Conservation (phyloP, 2,888 invertebrate species). For the Agrochola macilenta region DNA sequence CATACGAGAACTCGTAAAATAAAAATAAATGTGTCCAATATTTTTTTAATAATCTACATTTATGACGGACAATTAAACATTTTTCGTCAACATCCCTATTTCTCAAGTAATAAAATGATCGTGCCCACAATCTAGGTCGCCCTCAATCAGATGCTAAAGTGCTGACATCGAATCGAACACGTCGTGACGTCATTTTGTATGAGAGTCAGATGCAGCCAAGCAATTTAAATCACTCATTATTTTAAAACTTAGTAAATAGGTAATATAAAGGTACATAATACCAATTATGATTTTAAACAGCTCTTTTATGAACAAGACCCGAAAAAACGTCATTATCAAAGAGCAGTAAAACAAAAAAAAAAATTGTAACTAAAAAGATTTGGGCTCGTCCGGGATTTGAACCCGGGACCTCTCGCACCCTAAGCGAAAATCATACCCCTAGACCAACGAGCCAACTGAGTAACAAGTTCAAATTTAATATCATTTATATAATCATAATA, state of each 20-base stretch:
- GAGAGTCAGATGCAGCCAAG: neutral
- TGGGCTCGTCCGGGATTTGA: slow-evolving; percentile 89
- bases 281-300: neutral
- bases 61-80: no score
- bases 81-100: no score
- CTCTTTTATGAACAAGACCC: no score
- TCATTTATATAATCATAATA: neutral
- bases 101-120: neutral
- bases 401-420: slow-evolving; percentile 91
- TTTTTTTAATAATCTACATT: no score
- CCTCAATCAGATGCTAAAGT: slow-evolving; percentile 3
- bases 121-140: slow-evolving; percentile 1
- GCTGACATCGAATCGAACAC: neutral
- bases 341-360: no score
- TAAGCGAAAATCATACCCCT: slow-evolving; percentile 91
- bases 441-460: slow-evolving; percentile 87
- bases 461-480: accelerated
- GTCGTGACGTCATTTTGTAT: neutral
- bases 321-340: neutral
- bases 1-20: no score
- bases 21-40: no score
- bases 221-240: neutral
- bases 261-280: neutral
- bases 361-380: neutral
- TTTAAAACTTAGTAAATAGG: neutral